These are phyloP conservation scores for Pangasius macronema DNA, from an alignment of 2,797 vertebrate species.

Conservation along the genomic window DNA sequence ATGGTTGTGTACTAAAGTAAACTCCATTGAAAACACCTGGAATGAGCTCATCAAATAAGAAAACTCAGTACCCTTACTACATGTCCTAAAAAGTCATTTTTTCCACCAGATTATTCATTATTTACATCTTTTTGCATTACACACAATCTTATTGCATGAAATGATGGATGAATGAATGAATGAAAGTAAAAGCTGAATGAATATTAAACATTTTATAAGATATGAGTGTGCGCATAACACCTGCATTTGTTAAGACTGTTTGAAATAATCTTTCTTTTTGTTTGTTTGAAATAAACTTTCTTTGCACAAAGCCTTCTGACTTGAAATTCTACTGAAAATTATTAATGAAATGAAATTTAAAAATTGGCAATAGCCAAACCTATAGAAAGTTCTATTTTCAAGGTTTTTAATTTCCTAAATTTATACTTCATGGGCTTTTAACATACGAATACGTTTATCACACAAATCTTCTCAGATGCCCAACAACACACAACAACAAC, in stretches of 20 bases:
- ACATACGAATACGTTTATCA: neutral
- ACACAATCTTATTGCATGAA: neutral
- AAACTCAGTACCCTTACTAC: neutral
- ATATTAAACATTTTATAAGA: neutral
- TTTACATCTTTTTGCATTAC: neutral
- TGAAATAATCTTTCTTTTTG: neutral
- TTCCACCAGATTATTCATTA: neutral
- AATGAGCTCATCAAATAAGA: neutral
- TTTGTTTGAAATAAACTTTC: neutral
- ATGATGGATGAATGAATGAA: neutral
- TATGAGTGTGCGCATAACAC: neutral
- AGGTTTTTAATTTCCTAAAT: neutral
- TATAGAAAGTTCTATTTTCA: neutral
- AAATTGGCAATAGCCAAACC: neutral
- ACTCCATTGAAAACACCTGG: neutral
- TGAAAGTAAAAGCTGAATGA: neutral
- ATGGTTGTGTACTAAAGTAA: neutral
- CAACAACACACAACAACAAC: neutral
- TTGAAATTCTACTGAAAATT: neutral
- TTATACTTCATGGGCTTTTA: neutral
- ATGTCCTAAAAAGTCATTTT: neutral
- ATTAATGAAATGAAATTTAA: neutral
- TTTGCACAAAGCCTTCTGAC: neutral
- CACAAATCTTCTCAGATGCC: neutral
- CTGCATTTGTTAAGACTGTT: neutral